Conservation (phyloP, 2,797 vertebrate species). For the Enteromius thamalakanensis region DNA sequence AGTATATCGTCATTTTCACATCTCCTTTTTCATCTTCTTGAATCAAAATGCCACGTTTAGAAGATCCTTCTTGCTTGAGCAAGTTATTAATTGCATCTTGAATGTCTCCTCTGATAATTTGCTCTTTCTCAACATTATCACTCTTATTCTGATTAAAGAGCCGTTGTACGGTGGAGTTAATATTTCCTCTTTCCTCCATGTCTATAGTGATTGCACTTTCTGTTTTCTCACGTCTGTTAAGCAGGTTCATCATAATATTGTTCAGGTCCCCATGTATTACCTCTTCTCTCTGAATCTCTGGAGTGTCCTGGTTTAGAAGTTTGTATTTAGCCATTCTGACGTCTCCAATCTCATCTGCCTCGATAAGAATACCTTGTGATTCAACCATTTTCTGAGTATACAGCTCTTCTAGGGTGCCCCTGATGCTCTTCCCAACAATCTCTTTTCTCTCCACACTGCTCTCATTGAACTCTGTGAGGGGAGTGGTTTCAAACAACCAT, state of each 20-base stretch:
- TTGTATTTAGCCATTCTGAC: conserved; percentile 93
- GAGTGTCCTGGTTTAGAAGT: conserved; percentile 86
- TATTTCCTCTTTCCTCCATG: conserved; percentile 85
- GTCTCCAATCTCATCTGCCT: conserved; percentile 90
- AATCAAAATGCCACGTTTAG: conserved; percentile 89
- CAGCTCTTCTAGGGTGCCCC: conserved; percentile 87
- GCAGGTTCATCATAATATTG: conserved; percentile 90
- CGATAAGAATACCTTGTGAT: conserved; percentile 89
- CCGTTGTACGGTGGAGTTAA: conserved; percentile 85
- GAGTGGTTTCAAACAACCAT: conserved; percentile 92
- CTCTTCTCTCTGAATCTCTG: conserved; percentile 89
- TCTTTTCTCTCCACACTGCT: conserved; percentile 79
- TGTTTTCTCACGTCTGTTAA: conserved; percentile 78
- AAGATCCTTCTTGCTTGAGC: conserved; percentile 77
- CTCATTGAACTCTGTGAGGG: conserved; percentile 86
- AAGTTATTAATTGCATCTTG: conserved; percentile 88
- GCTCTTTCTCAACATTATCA: conserved; percentile 81
- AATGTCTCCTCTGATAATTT: conserved; percentile 86
- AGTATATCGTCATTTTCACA: conserved; percentile 92
- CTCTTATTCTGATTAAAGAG: conserved; percentile 82
- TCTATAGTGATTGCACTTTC: conserved; percentile 81
- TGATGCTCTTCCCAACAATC: conserved; percentile 89
- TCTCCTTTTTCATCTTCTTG: conserved; percentile 93
- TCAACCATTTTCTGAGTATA: conserved; percentile 88
- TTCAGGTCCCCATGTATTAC: conserved; percentile 85